Evolutionary conservation across 2,797 vertebrate species (phyloP).

Genomic region (Peromyscus nudipes): DNA sequence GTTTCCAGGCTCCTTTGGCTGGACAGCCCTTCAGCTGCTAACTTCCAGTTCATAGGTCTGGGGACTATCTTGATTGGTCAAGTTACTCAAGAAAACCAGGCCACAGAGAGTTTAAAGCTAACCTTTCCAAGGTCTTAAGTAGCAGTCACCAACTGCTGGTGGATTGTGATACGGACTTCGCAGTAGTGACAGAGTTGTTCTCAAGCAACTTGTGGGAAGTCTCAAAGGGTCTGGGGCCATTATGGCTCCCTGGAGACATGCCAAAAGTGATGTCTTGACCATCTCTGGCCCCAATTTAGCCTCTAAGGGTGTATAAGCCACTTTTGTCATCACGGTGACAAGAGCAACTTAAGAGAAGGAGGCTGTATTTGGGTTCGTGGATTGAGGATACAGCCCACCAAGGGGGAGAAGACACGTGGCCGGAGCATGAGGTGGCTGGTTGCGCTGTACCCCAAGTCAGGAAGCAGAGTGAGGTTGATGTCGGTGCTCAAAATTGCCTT

Average conservation of each 20-base stretch:
- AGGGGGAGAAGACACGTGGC: too few relatives aligned
- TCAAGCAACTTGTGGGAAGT: background rate
- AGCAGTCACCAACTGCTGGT: background rate
- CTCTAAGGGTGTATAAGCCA: background rate
- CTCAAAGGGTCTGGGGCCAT: background rate
- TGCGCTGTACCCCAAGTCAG: background rate
- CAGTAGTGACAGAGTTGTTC: background rate
- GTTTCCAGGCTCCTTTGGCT: background rate
- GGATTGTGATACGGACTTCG: background rate
- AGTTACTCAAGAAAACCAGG: background rate
- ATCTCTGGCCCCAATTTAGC: background rate
- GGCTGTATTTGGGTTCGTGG: background rate
- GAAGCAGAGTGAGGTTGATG: background rate
- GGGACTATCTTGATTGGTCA: background rate
- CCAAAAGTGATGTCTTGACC: background rate
- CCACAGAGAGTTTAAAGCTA: background rate
- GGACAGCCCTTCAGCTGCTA: background rate
- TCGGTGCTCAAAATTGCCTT: background rate
- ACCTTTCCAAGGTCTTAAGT: background rate
- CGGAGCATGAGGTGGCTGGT: background rate
- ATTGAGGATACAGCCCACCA: too few relatives aligned
- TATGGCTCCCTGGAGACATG: background rate
- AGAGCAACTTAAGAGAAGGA: background rate
- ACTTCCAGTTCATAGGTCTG: background rate
- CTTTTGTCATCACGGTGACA: background rate